Evolutionary conservation across 2,113 vertebrate genomes (phyloP), one percentile per base, ranked within the genome.

Genomic region (Lanius ludovicianus): DNA sequence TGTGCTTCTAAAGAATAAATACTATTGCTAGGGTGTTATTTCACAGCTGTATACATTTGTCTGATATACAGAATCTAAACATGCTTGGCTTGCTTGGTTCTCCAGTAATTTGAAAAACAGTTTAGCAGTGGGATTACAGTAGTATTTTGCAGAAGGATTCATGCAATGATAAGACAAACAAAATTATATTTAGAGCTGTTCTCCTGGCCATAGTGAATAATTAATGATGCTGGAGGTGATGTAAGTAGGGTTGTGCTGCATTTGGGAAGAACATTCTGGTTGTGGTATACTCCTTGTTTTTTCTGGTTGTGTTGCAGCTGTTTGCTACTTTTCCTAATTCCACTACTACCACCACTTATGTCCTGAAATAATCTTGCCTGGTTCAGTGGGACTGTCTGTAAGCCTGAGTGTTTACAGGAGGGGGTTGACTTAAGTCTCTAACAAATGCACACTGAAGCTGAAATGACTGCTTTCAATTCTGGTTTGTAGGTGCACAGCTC

Each of bases 221-320:
- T 94, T 95, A 89, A 86, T 95, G 71, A 73, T 53, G 57, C 82
- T 93, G 65, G 77, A 82, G 89, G 70, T 94, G 91, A 91, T 84
- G 89, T 94, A 94, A 96, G 67, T 74, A 78, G 64, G 76, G 25
- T 44, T 92, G 89, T 93, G 80, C 89, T 87, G 39, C 91, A 56
- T 95, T 96, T 94, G 92, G 59, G 76, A 88, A 88, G 92, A 87
- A 93, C 37, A 17, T 97, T 95, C 90, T 92, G 37, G 57, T 79
- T 95, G 89, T 91, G 73, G 84, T 87, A n/a, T 78, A 46, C 33
- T 91, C 30, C 31, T 76, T 95, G 78, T 76, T 96, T 95, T 93
- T 95, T 92, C 95, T 8, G 12, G 76, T 87, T 75, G 50, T 8
- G 23, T 92, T 80, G 77, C 71, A 92, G 69, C 68, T 96, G 76